Evolutionary conservation across 2,797 vertebrate genomes (phyloP).

Genomic region (Antrozous pallidus): DNA sequence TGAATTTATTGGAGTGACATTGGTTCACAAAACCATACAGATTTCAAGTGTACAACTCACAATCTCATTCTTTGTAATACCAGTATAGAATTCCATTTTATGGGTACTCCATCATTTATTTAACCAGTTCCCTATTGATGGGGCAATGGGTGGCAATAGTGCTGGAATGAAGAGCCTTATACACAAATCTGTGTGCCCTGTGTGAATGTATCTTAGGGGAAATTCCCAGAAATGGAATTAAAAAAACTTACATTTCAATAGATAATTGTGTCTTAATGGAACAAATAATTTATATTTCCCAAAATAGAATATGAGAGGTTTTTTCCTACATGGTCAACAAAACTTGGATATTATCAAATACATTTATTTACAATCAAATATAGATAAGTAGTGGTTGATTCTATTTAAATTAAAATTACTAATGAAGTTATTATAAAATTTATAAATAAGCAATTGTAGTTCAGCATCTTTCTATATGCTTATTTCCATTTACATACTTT

Average conservation of each 20-base stretch:
- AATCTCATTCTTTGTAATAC: not conserved
- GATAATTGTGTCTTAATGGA: not conserved
- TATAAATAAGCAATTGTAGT: not conserved
- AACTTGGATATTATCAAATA: not conserved
- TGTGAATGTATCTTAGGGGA: not conserved
- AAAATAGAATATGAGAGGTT: not conserved
- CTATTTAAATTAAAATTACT: constrained; percentile 1
- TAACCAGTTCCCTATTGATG: not conserved
- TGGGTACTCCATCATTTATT: not conserved
- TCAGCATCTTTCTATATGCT: not conserved
- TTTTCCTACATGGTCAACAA: not conserved
- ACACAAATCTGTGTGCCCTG: not conserved
- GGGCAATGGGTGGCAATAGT: not conserved
- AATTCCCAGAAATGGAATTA: not conserved
- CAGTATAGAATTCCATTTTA: constrained; percentile 9
- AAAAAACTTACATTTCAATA: constrained; percentile 7
- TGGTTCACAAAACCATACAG: not conserved
- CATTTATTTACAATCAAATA: not conserved
- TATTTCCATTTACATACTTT: not conserved
- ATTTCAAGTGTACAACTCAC: not conserved
- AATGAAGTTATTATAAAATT: not conserved
- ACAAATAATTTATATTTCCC: not conserved
- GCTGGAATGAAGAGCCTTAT: not conserved
- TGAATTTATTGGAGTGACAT: not conserved
- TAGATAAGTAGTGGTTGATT: not conserved